phyloP scores from a whole-genome alignment of 2,797 vertebrate species.

The Darevskia mixta region DNA sequence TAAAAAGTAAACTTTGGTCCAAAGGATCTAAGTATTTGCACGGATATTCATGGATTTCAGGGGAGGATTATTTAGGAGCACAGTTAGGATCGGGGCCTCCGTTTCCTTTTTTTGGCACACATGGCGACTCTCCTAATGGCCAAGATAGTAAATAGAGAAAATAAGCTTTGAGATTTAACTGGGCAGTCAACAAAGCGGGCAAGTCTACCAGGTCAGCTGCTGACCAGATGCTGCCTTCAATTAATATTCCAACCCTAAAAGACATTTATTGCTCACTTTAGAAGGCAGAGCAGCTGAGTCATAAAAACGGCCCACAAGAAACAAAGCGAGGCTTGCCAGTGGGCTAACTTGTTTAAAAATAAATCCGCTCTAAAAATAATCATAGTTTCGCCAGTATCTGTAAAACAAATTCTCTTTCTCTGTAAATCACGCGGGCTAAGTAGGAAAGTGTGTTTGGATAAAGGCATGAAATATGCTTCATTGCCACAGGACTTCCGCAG shows the following conservation, averaged over 20 bases:
- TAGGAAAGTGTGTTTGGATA: conserved; percentile 68
- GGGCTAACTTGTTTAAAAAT: conserved; percentile 76
- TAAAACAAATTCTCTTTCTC: conserved; percentile 76
- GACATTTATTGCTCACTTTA: conserved; percentile 79
- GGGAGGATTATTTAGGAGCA: neutral
- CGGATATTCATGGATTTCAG: neutral
- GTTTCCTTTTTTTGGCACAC: conserved; percentile 68
- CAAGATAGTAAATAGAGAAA: conserved; percentile 69
- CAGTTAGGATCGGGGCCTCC: conserved; percentile 40
- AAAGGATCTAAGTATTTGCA: too few species aligned
- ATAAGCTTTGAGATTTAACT: conserved; percentile 71
- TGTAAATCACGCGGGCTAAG: conserved; percentile 71
- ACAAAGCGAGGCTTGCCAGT: neutral
- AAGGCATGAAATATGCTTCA: conserved; percentile 67
- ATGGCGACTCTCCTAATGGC: conserved; percentile 45
- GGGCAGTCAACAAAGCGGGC: conserved; percentile 74
- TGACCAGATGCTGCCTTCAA: conserved; percentile 87
- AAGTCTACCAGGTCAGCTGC: conserved; percentile 80
- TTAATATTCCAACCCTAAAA: conserved; percentile 83
- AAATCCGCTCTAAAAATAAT: conserved; percentile 80
- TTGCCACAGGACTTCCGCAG: conserved; percentile 57
- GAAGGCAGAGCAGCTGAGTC: conserved; percentile 79
- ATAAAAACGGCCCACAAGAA: conserved; percentile 79
- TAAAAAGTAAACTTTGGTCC: neutral
- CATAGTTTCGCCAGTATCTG: conserved; percentile 74